Evolutionary conservation across 2,113 vertebrate genomes (phyloP), one percentile per base, ranked within the genome.

Genomic region (Blennius ocellaris): DNA sequence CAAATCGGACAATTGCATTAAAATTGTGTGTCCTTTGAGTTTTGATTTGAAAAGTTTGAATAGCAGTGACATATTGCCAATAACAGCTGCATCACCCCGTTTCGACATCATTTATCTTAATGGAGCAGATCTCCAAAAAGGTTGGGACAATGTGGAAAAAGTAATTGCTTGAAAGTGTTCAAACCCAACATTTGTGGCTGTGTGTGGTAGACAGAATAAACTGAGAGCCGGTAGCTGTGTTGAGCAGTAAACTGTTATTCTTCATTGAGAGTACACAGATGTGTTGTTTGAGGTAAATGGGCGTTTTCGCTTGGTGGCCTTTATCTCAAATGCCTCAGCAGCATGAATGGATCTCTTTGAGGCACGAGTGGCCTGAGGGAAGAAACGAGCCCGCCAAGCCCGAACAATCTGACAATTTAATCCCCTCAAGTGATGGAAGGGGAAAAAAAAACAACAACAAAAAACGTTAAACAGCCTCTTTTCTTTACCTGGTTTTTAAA

Each of bases 201-300:
- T 38, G n/a, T 17, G 3, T 15, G 57, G 15, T 11, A 36, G 61
- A 11, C 43, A 47, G 21, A 53, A 3, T 66, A 30, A 66, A 48
- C 55, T 30, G 21, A 30, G 44, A 57, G 50, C 66, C 45, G 37
- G 53, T 78, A 66, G 53, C 57, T 8, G 40, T 43, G 59, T 21
- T 63, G 11, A 52, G 58, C 61, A 56, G 65, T 63, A 10, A 55
- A 47, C 78, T 78, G 62, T 78, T 65, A 49, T 64, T 70, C 72
- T 40, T 80, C 41, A 73, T 62, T 76, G 54, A 76, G 72, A 62
- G 76, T 15, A 53, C 61, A 44, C 54, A 8, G 40, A 76, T 73
- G 55, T 40, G 10, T 62, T 15, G 55, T 75, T 81, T 15, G 51
- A 48, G 53, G 44, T 60, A 39, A 78, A 72, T 56, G 56, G 36